phyloP scores from a whole-genome alignment of 2,888 invertebrate genomes.

The Eupithecia pulchellata region DNA sequence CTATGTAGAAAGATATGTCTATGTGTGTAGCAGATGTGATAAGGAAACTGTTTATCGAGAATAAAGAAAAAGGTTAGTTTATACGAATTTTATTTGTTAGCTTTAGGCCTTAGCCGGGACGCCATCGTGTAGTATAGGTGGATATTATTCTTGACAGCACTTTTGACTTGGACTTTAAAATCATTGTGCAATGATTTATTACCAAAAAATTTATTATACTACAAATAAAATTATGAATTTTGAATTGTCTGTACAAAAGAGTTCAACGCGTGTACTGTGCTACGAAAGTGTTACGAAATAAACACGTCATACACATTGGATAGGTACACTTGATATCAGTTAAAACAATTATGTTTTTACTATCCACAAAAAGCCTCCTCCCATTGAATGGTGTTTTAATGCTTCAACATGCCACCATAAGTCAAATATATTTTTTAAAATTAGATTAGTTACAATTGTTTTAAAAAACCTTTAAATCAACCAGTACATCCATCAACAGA shows the following conservation, averaged over 20 bases:
- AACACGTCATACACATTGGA: not conserved
- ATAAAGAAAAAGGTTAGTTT: conserved; percentile 1
- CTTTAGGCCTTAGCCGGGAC: not conserved
- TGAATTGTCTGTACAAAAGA: conserved; percentile 5
- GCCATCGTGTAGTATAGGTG: not conserved
- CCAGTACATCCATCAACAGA: not conserved
- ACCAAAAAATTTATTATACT: not conserved
- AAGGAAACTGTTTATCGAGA: conserved; percentile 22
- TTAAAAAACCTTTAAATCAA: not conserved
- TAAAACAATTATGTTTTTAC: not conserved
- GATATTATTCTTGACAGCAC: not conserved
- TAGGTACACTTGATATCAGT: not conserved
- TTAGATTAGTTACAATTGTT: not conserved
- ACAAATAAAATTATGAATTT: not conserved
- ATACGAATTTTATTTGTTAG: not conserved
- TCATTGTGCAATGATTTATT: not conserved
- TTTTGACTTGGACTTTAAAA: not conserved
- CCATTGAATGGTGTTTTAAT: too few relatives aligned
- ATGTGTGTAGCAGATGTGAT: conserved; percentile 5
- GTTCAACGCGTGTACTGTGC: conserved; percentile 9
- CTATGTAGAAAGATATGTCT: not conserved
- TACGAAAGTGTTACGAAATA: not conserved
- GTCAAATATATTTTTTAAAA: not conserved
- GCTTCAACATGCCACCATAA: not conserved
- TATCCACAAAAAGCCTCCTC: not conserved